Percentiles rank a stretch among this genome's conserved stretches.
Evolutionary conservation across 2,797 vertebrate genomes (phyloP).

Genomic region (Peromyscus nudipes): DNA sequence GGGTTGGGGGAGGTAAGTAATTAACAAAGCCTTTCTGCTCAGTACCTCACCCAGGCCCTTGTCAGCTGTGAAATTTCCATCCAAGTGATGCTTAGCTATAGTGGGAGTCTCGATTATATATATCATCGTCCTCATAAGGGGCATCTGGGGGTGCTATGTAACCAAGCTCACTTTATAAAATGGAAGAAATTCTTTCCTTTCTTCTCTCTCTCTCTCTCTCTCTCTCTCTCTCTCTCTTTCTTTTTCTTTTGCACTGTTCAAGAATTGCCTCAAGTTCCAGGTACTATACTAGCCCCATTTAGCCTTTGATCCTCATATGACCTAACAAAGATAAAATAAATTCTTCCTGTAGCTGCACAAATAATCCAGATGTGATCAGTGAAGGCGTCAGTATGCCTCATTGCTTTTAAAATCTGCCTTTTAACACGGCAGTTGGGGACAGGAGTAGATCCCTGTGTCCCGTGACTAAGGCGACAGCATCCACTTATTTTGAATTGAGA

Average conservation of each 20-base stretch:
- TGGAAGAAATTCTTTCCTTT: background rate
- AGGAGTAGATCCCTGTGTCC: background rate
- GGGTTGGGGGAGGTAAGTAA: background rate
- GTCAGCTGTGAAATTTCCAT: background rate
- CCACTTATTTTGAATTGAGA: conserved; percentile 3
- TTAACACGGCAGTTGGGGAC: background rate
- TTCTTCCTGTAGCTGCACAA: background rate
- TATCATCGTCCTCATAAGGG: background rate
- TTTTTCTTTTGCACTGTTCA: background rate
- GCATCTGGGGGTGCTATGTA: background rate
- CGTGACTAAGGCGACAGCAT: background rate
- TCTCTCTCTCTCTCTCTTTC: too few species aligned
- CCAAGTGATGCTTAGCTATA: background rate
- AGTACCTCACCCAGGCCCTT: background rate
- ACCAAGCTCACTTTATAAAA: background rate
- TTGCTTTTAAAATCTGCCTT: background rate
- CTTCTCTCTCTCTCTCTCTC: too few species aligned
- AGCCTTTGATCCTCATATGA: background rate
- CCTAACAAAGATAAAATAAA: background rate
- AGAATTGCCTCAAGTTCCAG: background rate
- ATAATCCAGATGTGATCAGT: background rate
- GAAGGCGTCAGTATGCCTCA: background rate
- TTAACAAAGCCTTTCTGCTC: background rate
- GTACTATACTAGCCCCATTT: background rate
- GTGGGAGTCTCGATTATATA: background rate